Base-by-base conservation (phyloP, 2,888 invertebrate genomes). In the Drosophila anomelani region DNA sequence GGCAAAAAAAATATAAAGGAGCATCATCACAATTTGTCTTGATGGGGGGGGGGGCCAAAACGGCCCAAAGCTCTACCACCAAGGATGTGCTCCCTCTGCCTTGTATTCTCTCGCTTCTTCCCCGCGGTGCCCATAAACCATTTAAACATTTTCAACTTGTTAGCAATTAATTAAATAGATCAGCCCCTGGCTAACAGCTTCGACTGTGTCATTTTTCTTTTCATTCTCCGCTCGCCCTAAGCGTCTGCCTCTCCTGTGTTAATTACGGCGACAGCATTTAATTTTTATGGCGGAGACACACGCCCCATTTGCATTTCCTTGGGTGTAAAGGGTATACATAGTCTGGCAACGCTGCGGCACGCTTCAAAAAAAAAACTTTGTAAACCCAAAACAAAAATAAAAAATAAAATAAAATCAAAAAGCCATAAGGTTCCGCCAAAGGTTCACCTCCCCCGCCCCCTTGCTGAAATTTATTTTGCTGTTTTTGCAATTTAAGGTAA, bases 401-500 rank as follows among this genome's bases (percentile, higher is more conserved):
- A 7, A 32, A 51, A 26, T 4, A 20, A 34, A 51, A 34, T 29
- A 7, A 34, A 51, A 51, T 34, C 51, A 51, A 51, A 51, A 36
- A 23, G 15, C 20, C 23, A 17, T 0, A 23, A 76, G 80, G 73
- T 47, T n/a, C 85, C 83, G 83, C 82, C 64, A 69, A 72, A 61
- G 73, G 74, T 67, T 74, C 44, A 32, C 54, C 26, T 26, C 5
- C 26, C 5, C 26, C 26, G 26, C 26, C 26, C 26, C 46, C n/a
- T 55, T 29, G 10, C 55, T 17, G 71, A 89, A 91, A 90, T 91
- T 90, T 90, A 91, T 90, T 90, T 90, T 88, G 85, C 86, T 90
- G 90, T 90, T 90, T 90, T 89, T 86, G 91, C 91, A 91, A 91
- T 91, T 91, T 91, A 90, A 89, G 91, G 91, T 92, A 92, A 92